Base-by-base conservation (phyloP, 2,888 invertebrate species). In the Ichneumon xanthorius region DNA sequence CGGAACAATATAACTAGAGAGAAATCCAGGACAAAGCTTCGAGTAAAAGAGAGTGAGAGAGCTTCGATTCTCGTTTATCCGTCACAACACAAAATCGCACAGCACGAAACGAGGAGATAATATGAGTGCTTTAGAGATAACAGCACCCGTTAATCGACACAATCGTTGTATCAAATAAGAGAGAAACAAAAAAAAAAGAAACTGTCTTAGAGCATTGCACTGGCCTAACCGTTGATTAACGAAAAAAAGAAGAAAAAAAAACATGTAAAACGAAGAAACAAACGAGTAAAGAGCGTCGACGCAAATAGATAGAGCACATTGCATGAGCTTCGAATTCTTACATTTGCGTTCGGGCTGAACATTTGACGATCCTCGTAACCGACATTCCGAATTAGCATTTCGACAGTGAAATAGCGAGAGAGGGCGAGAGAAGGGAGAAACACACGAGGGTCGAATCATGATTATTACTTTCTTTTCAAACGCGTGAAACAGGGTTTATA, bases 1-100 rank as follows among this genome's bases (percentile, higher is more conserved):
- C 97, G 5, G 97, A 97, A 90, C 96, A 96, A 92, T 96, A 96
- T 92, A 95, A 95, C 88, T 95, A 91, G 90, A n/a, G 14, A 48
- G 11, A 82, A 80, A 40, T n/a, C 70, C 16, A 9, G 4, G 19
- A 55, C 30, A 45, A 14, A 68, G 50, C 45, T 45, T 45, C 45
- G 14, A 26, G 22, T n/a, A 65, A 76, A 7, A 81, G 68, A 48
- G 53, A 70, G 53, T 53, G 61, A 50, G 45, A 80, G 75, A 84
- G 63, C 63, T 76, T 71, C 58, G 72, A 68, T 76, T 50, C 53
- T 84, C 71, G 76, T 79, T 79, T 76, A 71, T 82, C 85, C 85
- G 85, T 82, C 82, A 79, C 85, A 85, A 76, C 58, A 70, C 9
- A 37, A 79, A 79, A 82, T 85, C 85, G 85, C 85, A 82, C 85